Base-by-base conservation (phyloP, 1,140 invertebrate species). In the Ladona fulva region DNA sequence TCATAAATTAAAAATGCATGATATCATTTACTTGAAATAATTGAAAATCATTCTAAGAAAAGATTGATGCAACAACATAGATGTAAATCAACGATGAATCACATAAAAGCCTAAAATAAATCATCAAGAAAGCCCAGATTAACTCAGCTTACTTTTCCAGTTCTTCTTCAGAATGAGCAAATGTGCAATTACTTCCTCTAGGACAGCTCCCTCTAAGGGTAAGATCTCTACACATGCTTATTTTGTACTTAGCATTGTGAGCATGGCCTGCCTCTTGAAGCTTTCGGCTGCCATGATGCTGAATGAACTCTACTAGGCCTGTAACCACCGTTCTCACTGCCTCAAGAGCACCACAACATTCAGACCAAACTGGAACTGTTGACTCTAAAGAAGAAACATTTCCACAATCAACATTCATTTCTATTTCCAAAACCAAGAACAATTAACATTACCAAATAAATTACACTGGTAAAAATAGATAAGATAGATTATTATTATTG, bases 161-260 rank as follows among this genome's bases (percentile, higher is more conserved):
- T 85, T 98, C 96, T 78, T 95, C 93, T 79, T 94, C 92, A 11
- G 93, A 95, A 84, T 98, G 96, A 37, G 95, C 95, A 87, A 96
- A 97, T 0, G 94, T 96, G 84, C 96, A 98, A 81, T 91, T 92
- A 24, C 89, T 90, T 7, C 95, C 93, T 29, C 95, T 87, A 0
- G 96, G 95, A 85, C 96, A 98, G 42, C 88, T 91, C 0, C 93
- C 91, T 19, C 92, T 87, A 3, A 91, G 86, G 0, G 91, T 89
- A 5, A 96, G 86, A 85, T 97, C 95, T 6, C 95, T 88, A 81
- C 96, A 98, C 90, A 97, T 91, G 82, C 93, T 94, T 10, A 96
- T 94, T 88, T 97, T 97, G 83, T 97, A 97, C 83, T 94, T 94
- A 0, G 89, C 85, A 83, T 92, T 91, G 77, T 92, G 91, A 42